Base-by-base conservation (phyloP, 2,797 vertebrate genomes). In the Nyctalus aviator region DNA sequence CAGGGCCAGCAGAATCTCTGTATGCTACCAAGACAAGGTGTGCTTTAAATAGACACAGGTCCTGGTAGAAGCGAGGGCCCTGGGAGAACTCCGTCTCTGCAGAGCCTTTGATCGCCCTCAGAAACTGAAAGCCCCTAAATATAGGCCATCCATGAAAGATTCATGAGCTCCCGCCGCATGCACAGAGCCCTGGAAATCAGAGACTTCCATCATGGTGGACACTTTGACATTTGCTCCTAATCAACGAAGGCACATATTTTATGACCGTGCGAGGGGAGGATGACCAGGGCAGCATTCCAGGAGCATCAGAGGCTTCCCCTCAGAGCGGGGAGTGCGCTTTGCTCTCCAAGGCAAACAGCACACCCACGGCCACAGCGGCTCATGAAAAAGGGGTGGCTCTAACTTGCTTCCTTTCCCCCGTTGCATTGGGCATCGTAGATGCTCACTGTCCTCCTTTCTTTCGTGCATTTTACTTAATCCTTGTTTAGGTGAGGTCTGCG, bases 131-230 rank as follows among this genome's bases (percentile, higher is more conserved):
- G 96, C 75, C 88, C 95, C 98, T 98, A 98, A 98, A 98, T 98
- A 98, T 97, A 98, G 98, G 96, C 85, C 95, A 97, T 18, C 68
- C 86, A 96, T 98, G 96, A 98, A 98, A 98, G 97, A 98, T 98
- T 96, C 96, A 98, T 97, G 97, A 97, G 97, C 57, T 97, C 96
- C 96, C 69, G 78, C 86, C 68, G 77, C 57, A 96, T 95, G 97
- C 97, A 97, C 98, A 97, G 96, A 98, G 97, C 95, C 25, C 9
- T 91, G 95, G 97, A 97, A 97, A 98, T 86, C 79, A 27, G 95
- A 97, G 95, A 97, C 96, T 97, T 98, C 97, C 96, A 97, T 93
- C 95, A 96, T 75, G 53, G 87, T 69, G 92, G 96, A 96, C 66
- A 77, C 81, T 86, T 94, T 97, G 97, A 97, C 97, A 96, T 97